Evolutionary conservation across 2,888 invertebrate species (phyloP).

Genomic region (Xestia xanthographa): DNA sequence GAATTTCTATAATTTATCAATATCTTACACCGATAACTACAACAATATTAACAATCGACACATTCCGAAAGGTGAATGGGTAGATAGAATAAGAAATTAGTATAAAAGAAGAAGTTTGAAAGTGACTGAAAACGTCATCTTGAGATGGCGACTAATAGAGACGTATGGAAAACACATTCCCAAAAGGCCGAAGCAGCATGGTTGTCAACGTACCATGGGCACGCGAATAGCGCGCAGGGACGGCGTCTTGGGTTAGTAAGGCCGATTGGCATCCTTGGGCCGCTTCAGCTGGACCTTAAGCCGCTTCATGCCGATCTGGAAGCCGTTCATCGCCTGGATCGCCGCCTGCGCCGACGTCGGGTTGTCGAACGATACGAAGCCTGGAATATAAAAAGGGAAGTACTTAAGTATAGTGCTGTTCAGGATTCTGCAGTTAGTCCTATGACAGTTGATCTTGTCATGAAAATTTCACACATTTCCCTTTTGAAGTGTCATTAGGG

Average conservation of each 20-base stretch:
- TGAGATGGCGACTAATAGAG: background rate
- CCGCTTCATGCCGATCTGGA: conserved; percentile 99
- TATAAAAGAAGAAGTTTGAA: background rate
- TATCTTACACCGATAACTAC: background rate
- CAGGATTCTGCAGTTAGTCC: background rate
- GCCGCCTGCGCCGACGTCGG: conserved; percentile 99
- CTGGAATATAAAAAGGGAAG: conserved; percentile 88
- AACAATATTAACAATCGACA: background rate
- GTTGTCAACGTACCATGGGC: conserved; percentile 75
- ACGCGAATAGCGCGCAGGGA: conserved; percentile 86
- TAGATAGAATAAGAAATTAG: background rate
- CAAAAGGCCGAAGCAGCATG: background rate
- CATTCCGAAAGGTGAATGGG: background rate
- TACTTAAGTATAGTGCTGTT: background rate
- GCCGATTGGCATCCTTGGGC: conserved; percentile 99
- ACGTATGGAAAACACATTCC: background rate
- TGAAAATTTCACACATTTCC: background rate
- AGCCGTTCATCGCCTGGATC: conserved; percentile 99
- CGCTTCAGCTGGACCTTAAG: conserved; percentile 99
- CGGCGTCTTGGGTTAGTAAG: conserved; percentile 96
- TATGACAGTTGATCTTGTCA: background rate
- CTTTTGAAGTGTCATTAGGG: too few species aligned
- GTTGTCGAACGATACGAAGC: conserved; percentile 99
- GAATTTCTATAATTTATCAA: background rate
- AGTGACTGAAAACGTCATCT: background rate